A percentile compares a stretch with the other conserved stretches of the same genome.
phyloP scores from a whole-genome alignment of 2,888 invertebrate genomes.

The Papilio protenor region DNA sequence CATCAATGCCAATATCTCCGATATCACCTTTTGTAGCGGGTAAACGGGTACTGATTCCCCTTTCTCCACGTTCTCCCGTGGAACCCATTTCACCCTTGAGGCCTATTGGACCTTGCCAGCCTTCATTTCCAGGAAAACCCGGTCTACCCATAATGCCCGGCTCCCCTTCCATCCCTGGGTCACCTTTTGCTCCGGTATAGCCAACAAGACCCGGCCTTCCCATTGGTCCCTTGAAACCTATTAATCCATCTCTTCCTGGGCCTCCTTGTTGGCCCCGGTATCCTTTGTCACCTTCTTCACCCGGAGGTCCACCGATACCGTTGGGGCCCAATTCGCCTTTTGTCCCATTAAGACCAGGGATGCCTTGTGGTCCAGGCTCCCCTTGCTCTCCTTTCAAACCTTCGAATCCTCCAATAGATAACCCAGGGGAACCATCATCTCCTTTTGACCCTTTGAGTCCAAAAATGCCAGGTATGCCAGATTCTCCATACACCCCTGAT shows the following conservation, averaged over 20 bases:
- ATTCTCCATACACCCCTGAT: constrained; percentile 72
- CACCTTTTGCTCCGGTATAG: constrained; percentile 66
- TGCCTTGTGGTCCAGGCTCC: constrained; percentile 81
- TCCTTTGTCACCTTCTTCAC: constrained; percentile 80
- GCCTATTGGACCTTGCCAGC: constrained; percentile 79
- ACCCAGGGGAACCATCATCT: constrained; percentile 83
- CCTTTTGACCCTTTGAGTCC: constrained; percentile 83
- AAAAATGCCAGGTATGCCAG: constrained; percentile 66
- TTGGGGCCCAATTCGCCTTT: constrained; percentile 84
- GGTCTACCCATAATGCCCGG: constrained; percentile 81
- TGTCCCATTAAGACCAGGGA: constrained; percentile 76
- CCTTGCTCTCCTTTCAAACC: constrained; percentile 87
- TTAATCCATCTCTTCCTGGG: constrained; percentile 82
- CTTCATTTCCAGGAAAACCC: constrained; percentile 83
- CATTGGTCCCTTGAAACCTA: not conserved
- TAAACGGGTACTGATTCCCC: constrained; percentile 57
- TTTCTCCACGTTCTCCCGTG: constrained; percentile 78
- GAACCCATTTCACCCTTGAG: constrained; percentile 78
- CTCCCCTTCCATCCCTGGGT: constrained; percentile 68
- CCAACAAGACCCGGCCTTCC: constrained; percentile 84
- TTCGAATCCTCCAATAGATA: constrained; percentile 70
- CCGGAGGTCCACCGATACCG: constrained; percentile 81
- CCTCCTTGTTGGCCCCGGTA: constrained; percentile 82
- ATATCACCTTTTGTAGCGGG: constrained; percentile 76
- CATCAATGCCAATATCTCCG: constrained; percentile 85